Base-by-base conservation (phyloP, 2,888 invertebrate species). In the Drosophila nr. medialis region DNA sequence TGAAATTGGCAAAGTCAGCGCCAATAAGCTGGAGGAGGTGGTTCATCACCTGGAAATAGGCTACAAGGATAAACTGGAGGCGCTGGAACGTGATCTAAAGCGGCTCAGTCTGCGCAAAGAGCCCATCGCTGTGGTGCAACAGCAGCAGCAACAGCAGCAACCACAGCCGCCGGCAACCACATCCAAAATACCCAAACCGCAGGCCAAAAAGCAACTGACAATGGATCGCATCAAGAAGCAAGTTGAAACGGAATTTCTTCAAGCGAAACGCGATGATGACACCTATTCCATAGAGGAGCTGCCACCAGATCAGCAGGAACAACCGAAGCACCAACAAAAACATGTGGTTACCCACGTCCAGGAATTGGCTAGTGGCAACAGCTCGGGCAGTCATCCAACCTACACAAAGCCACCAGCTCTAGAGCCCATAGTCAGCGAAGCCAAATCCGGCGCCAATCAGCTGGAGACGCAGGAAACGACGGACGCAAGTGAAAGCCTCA, bases 51-150 rank as follows among this genome's bases (percentile, higher is more conserved):
- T 91, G 62, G 91, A 91, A 74, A 61, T 67, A 21, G 83, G 86
- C n/a, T 91, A 91, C 58, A 90, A 83, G 27, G 83, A 85, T 6
- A 92, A 91, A 30, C 55, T 92, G 2, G 81, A 86, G 2, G 79
- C 83, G 0, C 64, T 91, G 2, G 90, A 91, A 53, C 79, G 76
- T 0, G 89, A 92, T n/a, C 70, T 92, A 0, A 83, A 75, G 51
- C 73, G 64, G 6, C 54, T 84, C 5, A 77, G 48, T n/a, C 36
- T 30, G 1, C 48, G 24, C 18, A 63, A 77, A 1, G 63, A 75
- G 18, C 30, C 59, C 0, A 15, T 51, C 2, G 21, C 18, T 10
- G 45, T 32, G 4, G 40, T 38, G 29, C 64, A 54, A 21, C 63
- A 10, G 18, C 34, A 38, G 53, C 34, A 53, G 38, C 27, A 55